Base-by-base conservation (phyloP, 2,888 invertebrate genomes). In the Adineta ricciae region DNA sequence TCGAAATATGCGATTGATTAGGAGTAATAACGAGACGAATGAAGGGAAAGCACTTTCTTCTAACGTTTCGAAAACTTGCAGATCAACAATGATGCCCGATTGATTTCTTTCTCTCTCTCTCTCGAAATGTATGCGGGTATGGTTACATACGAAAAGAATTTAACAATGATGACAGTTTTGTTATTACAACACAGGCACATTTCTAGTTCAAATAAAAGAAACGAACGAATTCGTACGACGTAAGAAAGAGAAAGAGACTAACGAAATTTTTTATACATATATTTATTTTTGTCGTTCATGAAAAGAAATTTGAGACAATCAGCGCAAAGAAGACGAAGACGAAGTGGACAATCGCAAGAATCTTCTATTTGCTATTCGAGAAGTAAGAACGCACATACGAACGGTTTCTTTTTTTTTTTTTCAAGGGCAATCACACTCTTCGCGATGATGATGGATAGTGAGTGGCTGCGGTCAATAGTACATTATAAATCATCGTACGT, bases 161-260 rank as follows among this genome's bases (percentile, higher is more conserved):
- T 14, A 32, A 64, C 64, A 64, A 64, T 19, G 32, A 64, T 64
- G 64, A 64, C 64, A 64, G 32, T 64, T 64, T 27, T 64, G 32
- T 64, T 64, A 32, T 64, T 64, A 64, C 64, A 19, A 19, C 64
- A 64, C 19, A 64, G 64, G 64, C 32, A 64, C 32, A 64, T 64
- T 64, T 64, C 19, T 64, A 64, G 64, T 64, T 64, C 64, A 64
- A 64, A 64, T 64, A 64, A 64, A 64, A 64, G 64, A 64, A 16
- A 32, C 64, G 27, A 64, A 64, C 9, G 50, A 50, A 50, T 50
- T 32, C 16, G 14, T 64, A 32, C 14, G 36, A 64, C 19, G 64
- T 16, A 2, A 36, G 32, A 27, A 32, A 64, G 32, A 64, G 8
- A 8, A 21, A 64, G 16, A 64, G 32, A 64, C 16, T 27, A 36